Percentiles rank a stretch among this genome's conserved stretches.
Conservation (phyloP, 2,797 vertebrate species). For the Eremophila alpestris region DNA sequence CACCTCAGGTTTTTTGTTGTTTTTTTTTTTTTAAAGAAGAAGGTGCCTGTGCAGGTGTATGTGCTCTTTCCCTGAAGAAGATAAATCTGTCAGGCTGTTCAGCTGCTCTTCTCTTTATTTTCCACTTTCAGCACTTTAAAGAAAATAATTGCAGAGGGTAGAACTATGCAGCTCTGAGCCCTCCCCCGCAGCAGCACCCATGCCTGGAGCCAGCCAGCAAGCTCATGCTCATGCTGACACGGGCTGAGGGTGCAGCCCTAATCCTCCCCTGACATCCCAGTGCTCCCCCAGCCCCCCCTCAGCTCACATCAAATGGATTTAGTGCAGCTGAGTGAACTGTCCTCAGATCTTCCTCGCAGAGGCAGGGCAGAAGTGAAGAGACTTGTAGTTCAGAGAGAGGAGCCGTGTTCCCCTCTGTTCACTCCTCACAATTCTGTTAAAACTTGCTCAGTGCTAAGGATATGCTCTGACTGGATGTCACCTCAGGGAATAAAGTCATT, state of each 20-base stretch:
- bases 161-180: conserved; percentile 59
- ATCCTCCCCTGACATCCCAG: conserved; percentile 61
- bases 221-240: conserved; percentile 28
- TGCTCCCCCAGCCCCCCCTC: conserved; percentile 14
- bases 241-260: conserved; percentile 38
- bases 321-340: conserved; percentile 72
- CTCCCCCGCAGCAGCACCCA: conserved; percentile 35
- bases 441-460: conserved; percentile 84
- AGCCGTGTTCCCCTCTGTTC: conserved; percentile 67
- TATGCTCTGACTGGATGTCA: conserved; percentile 80
- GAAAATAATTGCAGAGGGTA: conserved; percentile 71
- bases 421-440: conserved; percentile 79
- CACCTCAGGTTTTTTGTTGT: background rate
- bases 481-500: conserved; percentile 82
- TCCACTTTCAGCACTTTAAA: conserved; percentile 66
- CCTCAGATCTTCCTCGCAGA: conserved; percentile 70
- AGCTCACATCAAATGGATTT: conserved; percentile 68
- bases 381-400: conserved; percentile 54
- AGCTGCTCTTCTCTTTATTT: conserved; percentile 59
- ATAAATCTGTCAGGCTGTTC: conserved; percentile 74
- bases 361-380: conserved; percentile 62
- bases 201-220: conserved; percentile 64
- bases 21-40: background rate
- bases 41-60: conserved; percentile 58
- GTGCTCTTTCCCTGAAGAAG: conserved; percentile 47